These are phyloP conservation scores for Rhopalosiphum nymphaeae DNA, from an alignment of 2,888 invertebrate genomes.

Conservation along the genomic window DNA sequence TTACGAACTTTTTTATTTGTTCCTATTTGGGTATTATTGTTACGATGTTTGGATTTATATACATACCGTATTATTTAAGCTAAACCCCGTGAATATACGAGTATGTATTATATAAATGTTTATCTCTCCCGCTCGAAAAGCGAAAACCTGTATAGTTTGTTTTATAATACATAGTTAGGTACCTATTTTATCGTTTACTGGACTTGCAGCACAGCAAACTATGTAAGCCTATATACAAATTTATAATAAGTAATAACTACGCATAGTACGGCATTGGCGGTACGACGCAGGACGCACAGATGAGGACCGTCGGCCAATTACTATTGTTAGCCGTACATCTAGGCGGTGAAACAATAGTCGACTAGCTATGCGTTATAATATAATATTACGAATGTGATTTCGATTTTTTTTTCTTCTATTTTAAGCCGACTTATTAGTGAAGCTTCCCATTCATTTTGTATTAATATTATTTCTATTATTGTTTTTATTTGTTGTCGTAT, in stretches of 20 bases:
- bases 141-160: neutral
- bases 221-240: neutral
- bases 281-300: neutral
- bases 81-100: neutral
- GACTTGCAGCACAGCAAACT: neutral
- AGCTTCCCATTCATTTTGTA: constrained; percentile 40
- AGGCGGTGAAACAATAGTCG: constrained; percentile 51
- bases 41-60: neutral
- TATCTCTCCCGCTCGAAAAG: neutral
- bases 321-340: constrained; percentile 43
- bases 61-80: neutral
- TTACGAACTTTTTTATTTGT: too few relatives aligned
- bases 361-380: neutral
- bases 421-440: constrained; percentile 45
- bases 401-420: constrained; percentile 32
- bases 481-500: constrained; percentile 21
- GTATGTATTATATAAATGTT: neutral
- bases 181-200: neutral
- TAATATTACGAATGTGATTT: constrained; percentile 21
- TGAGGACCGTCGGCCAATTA: constrained; percentile 49
- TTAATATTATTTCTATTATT: constrained; percentile 55
- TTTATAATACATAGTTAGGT: neutral
- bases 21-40: neutral
- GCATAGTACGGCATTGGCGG: neutral
- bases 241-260: constrained; percentile 10